Conservation (phyloP, 2,888 invertebrate genomes). For the Acleris cristana region DNA sequence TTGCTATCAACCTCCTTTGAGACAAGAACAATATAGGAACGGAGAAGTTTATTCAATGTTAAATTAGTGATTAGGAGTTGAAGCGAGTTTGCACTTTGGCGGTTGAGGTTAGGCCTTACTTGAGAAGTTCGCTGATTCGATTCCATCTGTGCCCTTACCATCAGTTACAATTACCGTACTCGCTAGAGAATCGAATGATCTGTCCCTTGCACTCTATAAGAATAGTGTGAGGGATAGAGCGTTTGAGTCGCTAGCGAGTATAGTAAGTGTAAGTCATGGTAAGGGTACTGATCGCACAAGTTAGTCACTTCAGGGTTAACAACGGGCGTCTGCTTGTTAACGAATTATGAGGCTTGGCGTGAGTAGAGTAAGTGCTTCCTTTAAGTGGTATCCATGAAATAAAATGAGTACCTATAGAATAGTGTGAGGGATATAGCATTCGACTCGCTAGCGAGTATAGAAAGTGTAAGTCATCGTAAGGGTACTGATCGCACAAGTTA, state of each 20-base stretch:
- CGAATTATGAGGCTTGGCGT: constrained; percentile 10
- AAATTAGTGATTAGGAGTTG: constrained; percentile 33
- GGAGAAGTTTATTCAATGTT: constrained; percentile 19
- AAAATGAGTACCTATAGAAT: too few species aligned
- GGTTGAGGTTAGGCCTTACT: constrained; percentile 29
- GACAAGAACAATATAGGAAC: constrained; percentile 1
- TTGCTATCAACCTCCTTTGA: constrained; percentile 4
- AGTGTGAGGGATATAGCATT: too few species aligned
- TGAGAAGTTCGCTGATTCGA: constrained; percentile 37
- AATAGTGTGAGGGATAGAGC: too few species aligned
- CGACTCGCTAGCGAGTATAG: too few species aligned
- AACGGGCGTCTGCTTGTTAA: constrained; percentile 5
- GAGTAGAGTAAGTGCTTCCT: not conserved
- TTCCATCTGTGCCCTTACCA: constrained; percentile 17
- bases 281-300: not conserved
- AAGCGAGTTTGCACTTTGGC: constrained; percentile 25
- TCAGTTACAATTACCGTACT: too few species aligned
- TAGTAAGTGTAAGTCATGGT: too few species aligned
- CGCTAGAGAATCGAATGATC: too few species aligned
- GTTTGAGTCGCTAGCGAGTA: too few species aligned
- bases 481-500: not conserved
- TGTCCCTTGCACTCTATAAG: too few species aligned
- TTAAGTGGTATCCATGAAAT: not conserved
- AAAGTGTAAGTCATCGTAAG: too few species aligned
- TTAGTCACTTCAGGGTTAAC: not conserved